Evolutionary conservation across 2,797 vertebrate species (phyloP), one percentile per base, ranked within the genome.

Genomic region (Nothura maculosa): DNA sequence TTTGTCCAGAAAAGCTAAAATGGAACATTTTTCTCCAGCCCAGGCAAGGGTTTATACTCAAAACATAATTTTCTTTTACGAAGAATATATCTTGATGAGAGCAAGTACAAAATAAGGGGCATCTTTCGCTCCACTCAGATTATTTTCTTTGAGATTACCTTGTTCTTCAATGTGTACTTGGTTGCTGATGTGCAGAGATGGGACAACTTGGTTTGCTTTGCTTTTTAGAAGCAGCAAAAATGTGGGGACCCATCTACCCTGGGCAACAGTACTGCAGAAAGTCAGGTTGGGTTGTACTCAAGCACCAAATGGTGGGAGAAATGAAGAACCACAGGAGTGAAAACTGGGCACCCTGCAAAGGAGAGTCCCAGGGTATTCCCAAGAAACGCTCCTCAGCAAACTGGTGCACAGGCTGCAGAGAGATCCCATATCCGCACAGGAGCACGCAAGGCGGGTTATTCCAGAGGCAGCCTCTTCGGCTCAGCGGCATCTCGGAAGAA

Each of bases 1-100:
- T 34, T 43, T 92, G 64, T 75, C 83, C 90, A 54, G 78, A 50
- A 87, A 96, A 87, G 63, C 69, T 54, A 6, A 89, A 72, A 86
- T 6, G 38, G 5, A 13, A n/a, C 0, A 1, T 16, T 15, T 28
- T 52, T 81, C 32, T 81, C 32, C 8, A 87, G 11, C 18, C 40
- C 62, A 66, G 69, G 24, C 20, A 93, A 94, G 50, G 21, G 40
- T 16, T 69, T 45, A 77, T 72, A 30, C 36, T 82, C 45, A 75
- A 89, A 95, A 91, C 3, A 2, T 8, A 63, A 54, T 4, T 28
- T 50, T 28, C 11, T 52, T 66, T 82, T 15, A 62, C 61, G 42
- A 64, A 84, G 45, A 72, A 13, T 63, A 62, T 38, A 62, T 42
- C 13, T 85, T 90, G 40, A 54, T 43, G 48, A 93, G 76, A 73